phyloP scores from a whole-genome alignment of 1,140 invertebrate genomes.

The Palaemon carinicauda region DNA sequence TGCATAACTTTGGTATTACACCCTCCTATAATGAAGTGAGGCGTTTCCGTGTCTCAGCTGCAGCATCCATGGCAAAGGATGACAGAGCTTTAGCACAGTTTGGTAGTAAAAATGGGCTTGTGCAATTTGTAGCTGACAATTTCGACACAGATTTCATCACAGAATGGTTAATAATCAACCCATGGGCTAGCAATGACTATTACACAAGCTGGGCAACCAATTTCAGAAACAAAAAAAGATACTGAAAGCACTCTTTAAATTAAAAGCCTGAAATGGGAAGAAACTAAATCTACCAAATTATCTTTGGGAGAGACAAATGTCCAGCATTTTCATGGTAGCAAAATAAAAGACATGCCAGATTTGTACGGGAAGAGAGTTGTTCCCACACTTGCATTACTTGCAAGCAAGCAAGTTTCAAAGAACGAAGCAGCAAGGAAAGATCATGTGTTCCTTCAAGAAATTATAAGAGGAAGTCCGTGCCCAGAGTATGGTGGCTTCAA shows the following conservation, averaged over 20 bases:
- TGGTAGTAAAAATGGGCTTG: background rate
- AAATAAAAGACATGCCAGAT: background rate
- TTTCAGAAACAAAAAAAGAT: background rate
- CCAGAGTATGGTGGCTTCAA: constrained; percentile 33
- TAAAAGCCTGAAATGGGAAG: background rate
- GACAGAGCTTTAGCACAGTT: background rate
- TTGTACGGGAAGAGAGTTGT: background rate
- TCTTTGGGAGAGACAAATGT: background rate
- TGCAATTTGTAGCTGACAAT: background rate
- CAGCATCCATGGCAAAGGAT: background rate
- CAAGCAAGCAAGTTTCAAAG: background rate
- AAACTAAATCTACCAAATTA: background rate
- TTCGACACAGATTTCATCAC: background rate
- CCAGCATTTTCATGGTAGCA: background rate
- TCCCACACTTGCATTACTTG: background rate
- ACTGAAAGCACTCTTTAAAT: background rate
- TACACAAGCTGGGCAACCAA: background rate
- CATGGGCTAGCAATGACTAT: background rate
- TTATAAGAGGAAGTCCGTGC: background rate
- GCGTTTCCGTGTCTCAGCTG: constrained; percentile 4
- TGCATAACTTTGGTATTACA: constrained; percentile 18
- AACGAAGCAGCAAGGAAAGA: background rate
- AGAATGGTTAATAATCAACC: background rate
- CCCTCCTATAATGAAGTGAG: constrained; percentile 13
- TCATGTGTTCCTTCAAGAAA: background rate